phyloP scores from a whole-genome alignment of 2,113 vertebrate species.

The Xenotilapia leptura region DNA sequence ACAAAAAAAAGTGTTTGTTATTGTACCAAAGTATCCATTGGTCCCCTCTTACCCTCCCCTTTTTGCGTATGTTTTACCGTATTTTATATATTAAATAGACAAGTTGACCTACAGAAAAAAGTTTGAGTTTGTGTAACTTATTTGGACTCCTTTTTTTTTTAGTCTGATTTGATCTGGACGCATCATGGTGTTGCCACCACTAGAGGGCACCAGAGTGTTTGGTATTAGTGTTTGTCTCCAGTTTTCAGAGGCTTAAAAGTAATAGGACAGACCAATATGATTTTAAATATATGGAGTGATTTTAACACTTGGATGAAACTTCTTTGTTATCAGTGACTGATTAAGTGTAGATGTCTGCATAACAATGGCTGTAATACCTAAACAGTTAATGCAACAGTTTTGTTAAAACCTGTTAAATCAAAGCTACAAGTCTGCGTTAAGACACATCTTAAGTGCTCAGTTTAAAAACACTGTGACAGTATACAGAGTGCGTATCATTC shows the following conservation, averaged over 20 bases:
- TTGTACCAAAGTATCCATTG: slow-evolving; percentile 90
- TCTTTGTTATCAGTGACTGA: not conserved
- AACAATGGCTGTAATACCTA: not conserved
- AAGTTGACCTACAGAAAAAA: slow-evolving; percentile 74
- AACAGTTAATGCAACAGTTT: not conserved
- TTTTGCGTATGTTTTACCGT: slow-evolving; percentile 81
- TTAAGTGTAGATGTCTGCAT: not conserved
- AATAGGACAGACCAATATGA: rapidly evolving
- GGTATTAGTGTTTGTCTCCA: not conserved
- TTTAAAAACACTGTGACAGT: not conserved
- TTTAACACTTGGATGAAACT: not conserved
- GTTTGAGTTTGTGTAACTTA: slow-evolving; percentile 15
- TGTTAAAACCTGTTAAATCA: not conserved
- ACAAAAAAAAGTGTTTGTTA: slow-evolving; percentile 88
- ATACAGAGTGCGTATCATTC: not conserved
- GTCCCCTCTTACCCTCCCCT: slow-evolving; percentile 73
- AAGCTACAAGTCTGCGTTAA: not conserved
- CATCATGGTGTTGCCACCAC: not conserved
- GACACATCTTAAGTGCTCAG: not conserved
- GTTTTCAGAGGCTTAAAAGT: not conserved
- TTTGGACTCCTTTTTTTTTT: not conserved
- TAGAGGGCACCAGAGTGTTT: not conserved
- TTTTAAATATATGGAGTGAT: not conserved
- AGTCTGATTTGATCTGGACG: not conserved
- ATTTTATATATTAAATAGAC: slow-evolving; percentile 86